These are phyloP conservation scores for Ophraella communa DNA, from an alignment of 2,888 invertebrate genomes.

Conservation along the genomic window DNA sequence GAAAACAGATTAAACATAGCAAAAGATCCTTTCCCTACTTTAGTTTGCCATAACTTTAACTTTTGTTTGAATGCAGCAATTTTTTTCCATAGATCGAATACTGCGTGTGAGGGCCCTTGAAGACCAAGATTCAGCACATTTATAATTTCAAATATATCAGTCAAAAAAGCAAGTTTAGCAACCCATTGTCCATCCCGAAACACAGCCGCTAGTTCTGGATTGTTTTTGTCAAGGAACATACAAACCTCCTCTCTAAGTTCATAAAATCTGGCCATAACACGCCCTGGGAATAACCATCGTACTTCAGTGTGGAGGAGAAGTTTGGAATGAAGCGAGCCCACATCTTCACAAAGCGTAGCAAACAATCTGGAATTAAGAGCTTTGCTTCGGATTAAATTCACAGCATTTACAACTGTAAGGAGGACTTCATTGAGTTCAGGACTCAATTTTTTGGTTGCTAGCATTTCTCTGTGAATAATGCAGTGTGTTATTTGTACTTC, in stretches of 20 bases:
- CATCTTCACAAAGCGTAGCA: background rate
- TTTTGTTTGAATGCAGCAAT: background rate
- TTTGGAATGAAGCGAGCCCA: background rate
- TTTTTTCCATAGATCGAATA: background rate
- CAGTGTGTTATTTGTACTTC: background rate
- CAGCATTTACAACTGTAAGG: too few species aligned
- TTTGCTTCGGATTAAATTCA: background rate
- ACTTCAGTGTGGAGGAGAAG: background rate
- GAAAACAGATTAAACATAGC: background rate
- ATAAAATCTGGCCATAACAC: background rate
- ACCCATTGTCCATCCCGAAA: too few species aligned
- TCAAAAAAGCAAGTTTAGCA: background rate
- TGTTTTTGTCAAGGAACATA: background rate
- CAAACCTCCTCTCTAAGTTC: background rate
- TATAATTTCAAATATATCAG: constrained; percentile 36
- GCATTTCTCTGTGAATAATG: background rate
- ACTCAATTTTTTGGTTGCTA: background rate
- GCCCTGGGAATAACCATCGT: background rate
- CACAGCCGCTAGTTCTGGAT: too few species aligned
- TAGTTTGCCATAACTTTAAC: background rate
- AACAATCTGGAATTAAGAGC: background rate
- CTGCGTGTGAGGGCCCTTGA: background rate
- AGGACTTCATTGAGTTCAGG: too few species aligned
- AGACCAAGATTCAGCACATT: background rate
- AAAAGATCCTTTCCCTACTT: too few species aligned